Evolutionary conservation across 92 coral and sea anemone genomes (phyloP).

Genomic region (Palythoa grandis): DNA sequence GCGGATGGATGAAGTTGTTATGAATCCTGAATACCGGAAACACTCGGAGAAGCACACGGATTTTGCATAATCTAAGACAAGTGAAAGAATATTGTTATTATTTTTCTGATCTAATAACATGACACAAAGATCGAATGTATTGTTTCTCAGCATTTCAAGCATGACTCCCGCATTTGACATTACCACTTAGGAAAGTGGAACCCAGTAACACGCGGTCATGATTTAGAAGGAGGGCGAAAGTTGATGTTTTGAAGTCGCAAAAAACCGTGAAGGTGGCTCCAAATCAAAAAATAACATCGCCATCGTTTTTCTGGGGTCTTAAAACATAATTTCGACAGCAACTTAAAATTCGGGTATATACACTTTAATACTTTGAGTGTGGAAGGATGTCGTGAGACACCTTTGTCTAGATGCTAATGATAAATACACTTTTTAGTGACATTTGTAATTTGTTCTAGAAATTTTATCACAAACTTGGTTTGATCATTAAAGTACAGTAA

Average conservation of each 20-base stretch:
- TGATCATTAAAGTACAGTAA: no score
- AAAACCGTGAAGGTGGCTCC: background rate
- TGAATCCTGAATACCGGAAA: background rate
- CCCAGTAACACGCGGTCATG: background rate
- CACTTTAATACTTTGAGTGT: background rate
- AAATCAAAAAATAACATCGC: background rate
- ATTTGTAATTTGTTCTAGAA: no score
- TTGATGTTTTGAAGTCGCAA: background rate
- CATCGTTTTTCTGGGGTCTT: background rate
- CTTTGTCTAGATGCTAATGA: no score
- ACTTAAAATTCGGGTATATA: background rate
- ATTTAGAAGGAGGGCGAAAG: background rate
- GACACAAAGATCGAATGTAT: background rate
- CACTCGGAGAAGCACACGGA: background rate
- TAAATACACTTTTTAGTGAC: no score
- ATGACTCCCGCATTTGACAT: background rate
- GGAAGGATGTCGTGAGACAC: no score
- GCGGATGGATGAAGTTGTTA: no score
- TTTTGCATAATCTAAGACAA: background rate
- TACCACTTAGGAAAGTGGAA: background rate
- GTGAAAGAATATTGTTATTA: background rate
- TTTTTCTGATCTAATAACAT: background rate
- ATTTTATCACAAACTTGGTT: no score
- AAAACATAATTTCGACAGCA: background rate
- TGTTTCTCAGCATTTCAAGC: background rate